Evolutionary conservation across 2,113 vertebrate species (phyloP).

Genomic region (Forbesichthys papilliferus): DNA sequence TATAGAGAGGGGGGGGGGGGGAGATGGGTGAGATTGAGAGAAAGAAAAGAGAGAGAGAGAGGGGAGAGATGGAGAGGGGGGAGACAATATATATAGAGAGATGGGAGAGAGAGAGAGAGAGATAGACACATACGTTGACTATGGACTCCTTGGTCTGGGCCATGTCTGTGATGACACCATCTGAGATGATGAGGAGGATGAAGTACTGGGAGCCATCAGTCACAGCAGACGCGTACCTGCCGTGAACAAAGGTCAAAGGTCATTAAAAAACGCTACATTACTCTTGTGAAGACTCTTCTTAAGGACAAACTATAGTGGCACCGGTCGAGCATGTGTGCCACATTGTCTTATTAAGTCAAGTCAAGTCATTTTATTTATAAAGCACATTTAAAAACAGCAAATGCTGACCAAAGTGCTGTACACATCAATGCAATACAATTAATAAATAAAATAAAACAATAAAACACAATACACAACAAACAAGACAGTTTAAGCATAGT

Average conservation of each 20-base stretch:
- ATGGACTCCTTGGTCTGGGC: slow-evolving; percentile 98
- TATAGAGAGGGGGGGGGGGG: too few relatives aligned
- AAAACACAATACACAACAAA: too few relatives aligned
- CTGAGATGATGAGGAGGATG: slow-evolving; percentile 94
- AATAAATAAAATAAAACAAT: too few relatives aligned
- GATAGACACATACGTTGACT: slow-evolving; percentile 72
- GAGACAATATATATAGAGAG: too few relatives aligned
- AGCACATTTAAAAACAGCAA: too few relatives aligned
- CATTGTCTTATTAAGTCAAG: too few relatives aligned
- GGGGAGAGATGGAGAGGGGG: not conserved
- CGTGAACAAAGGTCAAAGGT: not conserved
- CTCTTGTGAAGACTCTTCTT: not conserved
- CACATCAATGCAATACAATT: too few relatives aligned
- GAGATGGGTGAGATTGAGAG: not conserved
- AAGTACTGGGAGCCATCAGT: slow-evolving; percentile 97
- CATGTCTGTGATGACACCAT: slow-evolving; percentile 98
- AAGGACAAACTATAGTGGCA: not conserved
- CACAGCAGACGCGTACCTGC: slow-evolving; percentile 89
- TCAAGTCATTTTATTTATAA: too few relatives aligned
- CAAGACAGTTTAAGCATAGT: too few relatives aligned
- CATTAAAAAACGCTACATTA: not conserved
- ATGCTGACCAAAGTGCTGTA: too few relatives aligned
- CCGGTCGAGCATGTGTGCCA: too few relatives aligned
- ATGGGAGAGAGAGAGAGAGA: not conserved
- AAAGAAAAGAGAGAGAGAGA: not conserved